Evolutionary conservation across 1,140 invertebrate genomes (phyloP).

Genomic region (Anastrepha obliqua): DNA sequence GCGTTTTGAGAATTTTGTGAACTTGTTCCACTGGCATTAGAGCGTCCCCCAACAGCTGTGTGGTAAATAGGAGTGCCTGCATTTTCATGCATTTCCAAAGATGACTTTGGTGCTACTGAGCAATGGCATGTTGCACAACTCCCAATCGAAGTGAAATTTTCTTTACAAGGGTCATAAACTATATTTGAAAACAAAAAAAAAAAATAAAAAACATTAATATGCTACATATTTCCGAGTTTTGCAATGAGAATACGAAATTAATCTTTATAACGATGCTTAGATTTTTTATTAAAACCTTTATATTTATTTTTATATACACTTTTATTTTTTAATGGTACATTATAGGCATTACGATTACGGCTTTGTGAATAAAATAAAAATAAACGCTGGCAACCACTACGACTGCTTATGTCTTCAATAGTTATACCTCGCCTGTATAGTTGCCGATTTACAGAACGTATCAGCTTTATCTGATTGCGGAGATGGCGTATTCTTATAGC

Average conservation of each 20-base stretch:
- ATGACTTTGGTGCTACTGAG: constrained; percentile 49
- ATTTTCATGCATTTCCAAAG: constrained; percentile 55
- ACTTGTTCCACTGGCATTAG: constrained; percentile 54
- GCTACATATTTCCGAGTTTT: too few species aligned
- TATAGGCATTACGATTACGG: neutral
- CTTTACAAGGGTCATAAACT: constrained; percentile 58
- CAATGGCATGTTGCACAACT: constrained; percentile 55
- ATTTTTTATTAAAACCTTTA: too few species aligned
- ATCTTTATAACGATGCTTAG: too few species aligned
- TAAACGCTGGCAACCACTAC: too few species aligned
- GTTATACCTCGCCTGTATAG: constrained; percentile 66
- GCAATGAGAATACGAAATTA: too few species aligned
- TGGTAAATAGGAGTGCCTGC: constrained; percentile 17
- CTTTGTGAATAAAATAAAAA: too few species aligned
- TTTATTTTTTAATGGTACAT: neutral
- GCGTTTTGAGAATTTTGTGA: constrained; percentile 56
- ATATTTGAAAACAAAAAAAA: neutral
- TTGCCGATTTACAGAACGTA: constrained; percentile 68
- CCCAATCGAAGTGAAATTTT: constrained; percentile 50
- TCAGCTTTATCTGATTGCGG: constrained; percentile 71
- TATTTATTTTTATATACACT: too few species aligned
- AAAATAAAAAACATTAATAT: neutral
- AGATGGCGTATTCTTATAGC: constrained; percentile 68
- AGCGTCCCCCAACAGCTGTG: constrained; percentile 39
- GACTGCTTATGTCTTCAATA: constrained; percentile 58